Percentiles rank a stretch among this genome's conserved stretches.
Evolutionary conservation across 2,888 invertebrate genomes (phyloP).

Genomic region (Smittia aterrima): DNA sequence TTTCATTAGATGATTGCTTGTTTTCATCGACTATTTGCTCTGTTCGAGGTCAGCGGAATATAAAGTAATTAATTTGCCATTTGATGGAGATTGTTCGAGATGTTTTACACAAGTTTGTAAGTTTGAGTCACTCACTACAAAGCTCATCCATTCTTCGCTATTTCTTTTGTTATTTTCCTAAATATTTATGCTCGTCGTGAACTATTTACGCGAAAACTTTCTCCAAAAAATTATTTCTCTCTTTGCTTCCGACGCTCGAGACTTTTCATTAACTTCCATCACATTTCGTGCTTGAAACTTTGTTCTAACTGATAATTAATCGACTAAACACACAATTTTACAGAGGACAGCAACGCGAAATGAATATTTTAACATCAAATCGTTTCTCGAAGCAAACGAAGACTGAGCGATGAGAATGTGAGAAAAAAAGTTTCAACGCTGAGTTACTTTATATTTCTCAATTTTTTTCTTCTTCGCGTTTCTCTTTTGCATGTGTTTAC

Average conservation of each 20-base stretch:
- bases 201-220: too few species aligned
- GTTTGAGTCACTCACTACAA: too few species aligned
- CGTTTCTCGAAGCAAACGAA: neutral
- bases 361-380: neutral
- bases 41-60: too few species aligned
- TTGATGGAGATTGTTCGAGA: too few species aligned
- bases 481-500: slow-evolving; percentile 21
- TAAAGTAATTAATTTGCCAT: too few species aligned
- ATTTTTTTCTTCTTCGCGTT: neutral
- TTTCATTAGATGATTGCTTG: too few species aligned
- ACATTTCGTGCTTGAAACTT: neutral
- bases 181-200: too few species aligned
- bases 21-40: too few species aligned
- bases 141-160: too few species aligned
- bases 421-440: neutral
- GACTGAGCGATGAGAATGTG: neutral
- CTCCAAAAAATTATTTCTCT: too few species aligned
- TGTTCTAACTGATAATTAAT: neutral
- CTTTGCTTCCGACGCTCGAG: neutral
- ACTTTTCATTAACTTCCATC: neutral
- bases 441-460: neutral
- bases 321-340: neutral
- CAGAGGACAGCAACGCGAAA: neutral
- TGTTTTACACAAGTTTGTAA: too few species aligned
- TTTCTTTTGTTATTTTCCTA: too few species aligned